Evolutionary conservation across 2,888 invertebrate species (phyloP).

Genomic region (Cephus rjabovi): DNA sequence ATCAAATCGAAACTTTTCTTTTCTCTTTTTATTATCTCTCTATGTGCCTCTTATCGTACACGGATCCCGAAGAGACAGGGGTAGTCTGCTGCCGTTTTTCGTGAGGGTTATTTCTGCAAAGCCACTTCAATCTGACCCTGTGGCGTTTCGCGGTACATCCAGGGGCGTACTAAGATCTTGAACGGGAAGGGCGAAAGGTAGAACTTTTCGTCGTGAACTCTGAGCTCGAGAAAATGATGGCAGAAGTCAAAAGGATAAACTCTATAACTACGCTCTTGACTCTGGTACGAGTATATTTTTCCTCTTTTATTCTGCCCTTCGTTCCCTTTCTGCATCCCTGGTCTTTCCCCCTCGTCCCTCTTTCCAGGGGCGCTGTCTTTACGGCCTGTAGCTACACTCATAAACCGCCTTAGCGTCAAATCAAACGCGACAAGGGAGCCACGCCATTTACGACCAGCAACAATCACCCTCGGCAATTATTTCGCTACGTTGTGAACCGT

Average conservation of each 20-base stretch:
- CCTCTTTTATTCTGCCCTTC: background rate
- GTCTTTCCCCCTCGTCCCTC: background rate
- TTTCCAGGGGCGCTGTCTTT: background rate
- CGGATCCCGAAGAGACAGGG: background rate
- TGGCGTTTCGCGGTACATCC: background rate
- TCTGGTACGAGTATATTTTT: background rate
- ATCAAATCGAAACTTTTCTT: background rate
- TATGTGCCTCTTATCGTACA: background rate
- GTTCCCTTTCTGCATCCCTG: background rate
- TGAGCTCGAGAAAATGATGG: background rate
- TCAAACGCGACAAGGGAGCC: background rate
- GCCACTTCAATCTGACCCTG: background rate
- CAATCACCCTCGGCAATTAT: background rate
- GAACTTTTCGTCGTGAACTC: background rate
- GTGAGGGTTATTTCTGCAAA: background rate
- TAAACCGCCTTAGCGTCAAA: background rate
- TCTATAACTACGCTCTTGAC: background rate
- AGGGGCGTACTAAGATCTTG: background rate
- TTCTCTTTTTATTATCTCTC: background rate
- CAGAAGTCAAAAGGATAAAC: background rate
- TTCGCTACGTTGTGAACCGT: too few relatives aligned
- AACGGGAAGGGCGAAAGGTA: background rate
- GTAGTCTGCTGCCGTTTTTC: background rate
- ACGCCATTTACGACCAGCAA: background rate
- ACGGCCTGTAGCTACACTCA: background rate